A percentile compares a stretch with the other conserved stretches of the same genome.
Evolutionary conservation across 2,113 vertebrate species (phyloP).

Genomic region (Planiliza haematocheilus): DNA sequence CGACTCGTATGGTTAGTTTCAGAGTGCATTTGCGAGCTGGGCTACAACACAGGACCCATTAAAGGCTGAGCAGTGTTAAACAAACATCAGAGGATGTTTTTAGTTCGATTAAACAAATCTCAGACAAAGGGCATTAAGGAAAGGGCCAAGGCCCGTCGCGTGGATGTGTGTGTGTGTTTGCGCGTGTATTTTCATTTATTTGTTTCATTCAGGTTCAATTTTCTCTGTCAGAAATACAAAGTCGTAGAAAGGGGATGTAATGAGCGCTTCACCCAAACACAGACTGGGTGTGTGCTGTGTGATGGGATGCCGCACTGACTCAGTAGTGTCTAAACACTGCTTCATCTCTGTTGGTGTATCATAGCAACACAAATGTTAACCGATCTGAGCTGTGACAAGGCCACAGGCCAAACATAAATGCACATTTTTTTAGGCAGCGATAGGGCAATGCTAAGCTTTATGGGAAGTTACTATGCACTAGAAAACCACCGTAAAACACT

Average conservation of each 20-base stretch:
- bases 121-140: conserved; percentile 51
- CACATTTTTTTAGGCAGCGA: neutral
- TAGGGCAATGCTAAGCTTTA: neutral
- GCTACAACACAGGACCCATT: conserved; percentile 55
- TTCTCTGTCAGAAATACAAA: conserved; percentile 28
- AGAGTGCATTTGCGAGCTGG: conserved; percentile 41
- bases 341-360: conserved; percentile 18
- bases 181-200: conserved; percentile 49
- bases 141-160: neutral
- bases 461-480: no score
- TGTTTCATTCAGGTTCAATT: conserved; percentile 48
- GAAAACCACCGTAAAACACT: no score
- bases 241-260: conserved; percentile 30
- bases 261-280: conserved; percentile 39
- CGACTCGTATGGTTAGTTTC: conserved; percentile 41
- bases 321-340: conserved; percentile 33
- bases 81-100: conserved; percentile 74
- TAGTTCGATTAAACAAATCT: conserved; percentile 68
- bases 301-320: conserved; percentile 27
- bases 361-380: conserved; percentile 1
- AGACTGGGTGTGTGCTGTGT: conserved; percentile 23
- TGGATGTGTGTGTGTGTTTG: no score
- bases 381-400: neutral
- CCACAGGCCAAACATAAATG: no score
- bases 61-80: conserved; percentile 63